These are phyloP conservation scores for Leptinotarsa juncta DNA, from an alignment of 2,888 invertebrate genomes.

Conservation along the genomic window DNA sequence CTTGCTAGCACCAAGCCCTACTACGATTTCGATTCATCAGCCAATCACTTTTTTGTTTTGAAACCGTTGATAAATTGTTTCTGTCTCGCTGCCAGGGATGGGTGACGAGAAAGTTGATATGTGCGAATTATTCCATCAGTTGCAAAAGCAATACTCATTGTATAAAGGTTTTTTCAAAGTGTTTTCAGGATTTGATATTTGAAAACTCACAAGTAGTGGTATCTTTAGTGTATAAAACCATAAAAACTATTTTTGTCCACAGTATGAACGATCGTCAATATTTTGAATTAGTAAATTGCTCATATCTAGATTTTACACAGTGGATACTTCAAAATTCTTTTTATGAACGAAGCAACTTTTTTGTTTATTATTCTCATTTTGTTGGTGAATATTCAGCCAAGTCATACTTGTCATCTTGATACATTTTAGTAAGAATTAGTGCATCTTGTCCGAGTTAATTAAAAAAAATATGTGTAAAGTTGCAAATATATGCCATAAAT, in stretches of 20 bases:
- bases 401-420: neutral
- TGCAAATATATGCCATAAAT: neutral
- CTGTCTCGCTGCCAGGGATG: neutral
- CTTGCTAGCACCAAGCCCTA: conserved; percentile 36
- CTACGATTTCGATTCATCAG: conserved; percentile 30
- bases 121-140: neutral
- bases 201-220: no score
- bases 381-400: neutral
- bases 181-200: neutral
- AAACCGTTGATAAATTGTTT: conserved; percentile 26
- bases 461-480: neutral
- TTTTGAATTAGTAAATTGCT: no score
- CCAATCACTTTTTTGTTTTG: conserved; percentile 22
- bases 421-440: neutral
- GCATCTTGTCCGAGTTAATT: neutral
- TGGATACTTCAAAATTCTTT: no score
- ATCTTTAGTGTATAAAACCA: no score
- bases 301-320: no score
- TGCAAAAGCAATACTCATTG: neutral
- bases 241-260: no score
- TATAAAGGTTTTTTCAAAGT: neutral
- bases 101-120: conserved; percentile 8
- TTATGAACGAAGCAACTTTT: no score
- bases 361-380: neutral
- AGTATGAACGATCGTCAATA: no score